phyloP scores from a whole-genome alignment of 2,113 vertebrate species.

The Erpornis zantholeuca region DNA sequence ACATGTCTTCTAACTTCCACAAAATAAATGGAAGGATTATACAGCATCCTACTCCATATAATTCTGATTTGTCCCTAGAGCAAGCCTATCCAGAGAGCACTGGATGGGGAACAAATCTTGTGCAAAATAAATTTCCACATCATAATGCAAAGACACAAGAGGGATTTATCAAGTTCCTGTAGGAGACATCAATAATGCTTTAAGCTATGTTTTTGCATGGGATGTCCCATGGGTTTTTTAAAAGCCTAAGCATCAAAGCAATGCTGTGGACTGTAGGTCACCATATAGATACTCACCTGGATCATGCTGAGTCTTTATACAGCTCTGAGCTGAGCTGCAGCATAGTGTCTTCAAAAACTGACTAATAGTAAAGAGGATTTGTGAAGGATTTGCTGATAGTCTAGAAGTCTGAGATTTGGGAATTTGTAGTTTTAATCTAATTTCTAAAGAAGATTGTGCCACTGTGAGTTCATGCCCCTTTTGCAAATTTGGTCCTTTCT shows the following conservation, averaged over 20 bases:
- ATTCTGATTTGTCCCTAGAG: background rate
- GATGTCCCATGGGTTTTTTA: accelerated
- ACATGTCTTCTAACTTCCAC: background rate
- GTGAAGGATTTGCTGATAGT: background rate
- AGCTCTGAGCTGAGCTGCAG: background rate
- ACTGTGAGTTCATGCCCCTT: background rate
- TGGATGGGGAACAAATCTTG: background rate
- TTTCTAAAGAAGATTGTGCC: background rate
- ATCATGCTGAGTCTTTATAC: background rate
- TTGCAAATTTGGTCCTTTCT: background rate
- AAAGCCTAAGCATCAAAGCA: background rate
- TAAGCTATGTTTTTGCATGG: background rate
- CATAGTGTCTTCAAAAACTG: background rate
- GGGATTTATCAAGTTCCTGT: background rate
- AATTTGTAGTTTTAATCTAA: background rate
- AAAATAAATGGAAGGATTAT: background rate
- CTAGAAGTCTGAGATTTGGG: background rate
- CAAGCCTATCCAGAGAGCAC: background rate
- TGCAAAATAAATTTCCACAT: background rate
- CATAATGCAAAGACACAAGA: background rate
- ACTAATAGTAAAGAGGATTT: background rate
- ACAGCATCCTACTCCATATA: background rate
- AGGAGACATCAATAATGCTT: background rate
- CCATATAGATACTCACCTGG: background rate
- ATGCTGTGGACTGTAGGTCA: background rate